These are phyloP conservation scores for Garra rufa DNA, from an alignment of 2,113 vertebrate genomes.

Conservation along the genomic window DNA sequence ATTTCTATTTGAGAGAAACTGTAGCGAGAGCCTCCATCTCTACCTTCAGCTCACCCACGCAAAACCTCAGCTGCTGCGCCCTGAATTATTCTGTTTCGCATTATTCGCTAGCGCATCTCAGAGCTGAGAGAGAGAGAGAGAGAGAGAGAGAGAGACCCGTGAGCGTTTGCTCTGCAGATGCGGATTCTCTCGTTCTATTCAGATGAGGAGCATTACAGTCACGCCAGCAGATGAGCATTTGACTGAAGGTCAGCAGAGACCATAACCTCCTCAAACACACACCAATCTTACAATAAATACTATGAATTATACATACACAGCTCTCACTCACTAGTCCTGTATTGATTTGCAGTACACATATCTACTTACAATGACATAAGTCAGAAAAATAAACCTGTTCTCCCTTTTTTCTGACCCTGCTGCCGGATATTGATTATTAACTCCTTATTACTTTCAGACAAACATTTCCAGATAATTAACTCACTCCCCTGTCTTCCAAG, in stretches of 20 bases:
- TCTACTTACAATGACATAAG: background rate
- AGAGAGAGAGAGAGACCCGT: slow-evolving; percentile 26
- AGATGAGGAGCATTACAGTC: background rate
- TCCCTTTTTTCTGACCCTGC: background rate
- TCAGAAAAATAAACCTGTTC: no score
- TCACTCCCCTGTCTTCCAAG: no score
- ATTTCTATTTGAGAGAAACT: slow-evolving; percentile 74
- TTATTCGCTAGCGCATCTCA: slow-evolving; percentile 64
- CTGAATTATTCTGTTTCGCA: slow-evolving; percentile 74
- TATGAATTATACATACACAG: background rate
- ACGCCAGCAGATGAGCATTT: background rate
- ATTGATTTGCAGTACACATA: background rate
- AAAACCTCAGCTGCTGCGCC: slow-evolving; percentile 57
- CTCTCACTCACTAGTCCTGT: background rate
- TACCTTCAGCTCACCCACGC: slow-evolving; percentile 31
- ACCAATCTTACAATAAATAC: background rate
- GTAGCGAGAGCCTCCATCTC: slow-evolving; percentile 45
- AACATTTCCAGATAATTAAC: no score
- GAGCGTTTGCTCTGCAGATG: background rate
- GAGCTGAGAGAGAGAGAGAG: slow-evolving; percentile 47
- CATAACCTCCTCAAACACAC: background rate
- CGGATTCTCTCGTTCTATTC: background rate
- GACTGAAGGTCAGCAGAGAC: background rate
- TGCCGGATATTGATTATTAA: background rate
- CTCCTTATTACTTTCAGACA: no score